Evolutionary conservation across 2,888 invertebrate species (phyloP).

Genomic region (Sympetrum striolatum): DNA sequence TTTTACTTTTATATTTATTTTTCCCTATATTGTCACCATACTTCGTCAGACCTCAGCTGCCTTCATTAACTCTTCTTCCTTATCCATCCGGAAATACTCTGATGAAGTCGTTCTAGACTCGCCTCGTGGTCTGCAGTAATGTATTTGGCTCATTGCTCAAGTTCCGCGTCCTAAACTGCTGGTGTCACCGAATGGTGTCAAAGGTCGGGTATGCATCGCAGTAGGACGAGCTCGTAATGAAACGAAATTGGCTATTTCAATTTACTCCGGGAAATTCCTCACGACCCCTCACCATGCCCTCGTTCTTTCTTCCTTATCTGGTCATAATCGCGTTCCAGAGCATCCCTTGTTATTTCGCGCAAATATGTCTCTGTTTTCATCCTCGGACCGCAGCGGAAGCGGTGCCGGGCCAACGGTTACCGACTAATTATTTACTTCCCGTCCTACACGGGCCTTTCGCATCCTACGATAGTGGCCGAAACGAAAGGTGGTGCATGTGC

Average conservation of each 20-base stretch:
- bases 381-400: neutral
- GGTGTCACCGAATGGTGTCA: neutral
- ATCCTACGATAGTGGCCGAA: neutral
- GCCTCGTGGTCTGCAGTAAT: too few relatives aligned
- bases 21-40: too few relatives aligned
- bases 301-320: neutral
- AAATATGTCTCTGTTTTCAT: neutral
- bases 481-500: neutral
- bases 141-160: too few relatives aligned
- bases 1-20: too few relatives aligned
- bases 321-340: neutral
- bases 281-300: neutral
- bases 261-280: neutral
- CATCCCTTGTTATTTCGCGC: neutral
- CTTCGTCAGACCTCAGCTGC: too few relatives aligned
- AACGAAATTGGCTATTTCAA: neutral
- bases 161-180: too few relatives aligned
- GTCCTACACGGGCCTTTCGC: neutral
- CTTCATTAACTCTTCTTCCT: too few relatives aligned
- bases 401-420: neutral
- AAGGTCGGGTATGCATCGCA: neutral
- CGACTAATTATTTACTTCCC: neutral
- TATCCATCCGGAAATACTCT: too few relatives aligned
- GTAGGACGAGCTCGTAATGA: neutral
- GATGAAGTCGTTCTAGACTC: too few relatives aligned